Evolutionary conservation across 2,113 vertebrate genomes (phyloP).

Genomic region (Cettia cetti): DNA sequence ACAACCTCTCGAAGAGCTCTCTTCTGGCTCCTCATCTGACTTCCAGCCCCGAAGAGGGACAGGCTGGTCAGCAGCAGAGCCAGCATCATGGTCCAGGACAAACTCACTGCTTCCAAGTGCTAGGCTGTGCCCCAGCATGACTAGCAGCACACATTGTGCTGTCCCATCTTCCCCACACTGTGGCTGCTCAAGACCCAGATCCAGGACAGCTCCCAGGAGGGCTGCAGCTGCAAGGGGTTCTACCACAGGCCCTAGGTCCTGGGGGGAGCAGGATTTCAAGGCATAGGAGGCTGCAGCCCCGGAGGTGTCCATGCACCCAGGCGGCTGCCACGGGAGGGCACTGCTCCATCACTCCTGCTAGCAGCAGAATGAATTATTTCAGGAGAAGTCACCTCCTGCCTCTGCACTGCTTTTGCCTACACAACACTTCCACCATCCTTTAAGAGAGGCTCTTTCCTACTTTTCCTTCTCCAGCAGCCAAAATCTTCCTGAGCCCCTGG

Average conservation of each 20-base stretch:
- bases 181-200: slow-evolving; percentile 39
- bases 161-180: slow-evolving; percentile 41
- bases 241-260: slow-evolving; percentile 40
- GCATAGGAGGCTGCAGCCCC: neutral
- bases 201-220: slow-evolving; percentile 38
- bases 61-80: neutral
- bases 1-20: neutral
- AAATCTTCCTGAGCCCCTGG: neutral
- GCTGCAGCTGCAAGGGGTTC: slow-evolving; percentile 58
- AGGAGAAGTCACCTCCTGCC: neutral
- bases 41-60: neutral
- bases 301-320: rapidly evolving
- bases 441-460: neutral
- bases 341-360: neutral
- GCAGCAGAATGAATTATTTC: neutral
- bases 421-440: neutral
- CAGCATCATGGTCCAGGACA: slow-evolving; percentile 14
- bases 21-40: slow-evolving; percentile 31
- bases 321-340: neutral
- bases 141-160: slow-evolving; percentile 39
- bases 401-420: neutral
- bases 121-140: neutral
- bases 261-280: neutral
- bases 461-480: neutral
- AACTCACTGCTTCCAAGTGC: neutral